Evolutionary conservation across 2,888 invertebrate species (phyloP).

Genomic region (Urechis unicinctus): DNA sequence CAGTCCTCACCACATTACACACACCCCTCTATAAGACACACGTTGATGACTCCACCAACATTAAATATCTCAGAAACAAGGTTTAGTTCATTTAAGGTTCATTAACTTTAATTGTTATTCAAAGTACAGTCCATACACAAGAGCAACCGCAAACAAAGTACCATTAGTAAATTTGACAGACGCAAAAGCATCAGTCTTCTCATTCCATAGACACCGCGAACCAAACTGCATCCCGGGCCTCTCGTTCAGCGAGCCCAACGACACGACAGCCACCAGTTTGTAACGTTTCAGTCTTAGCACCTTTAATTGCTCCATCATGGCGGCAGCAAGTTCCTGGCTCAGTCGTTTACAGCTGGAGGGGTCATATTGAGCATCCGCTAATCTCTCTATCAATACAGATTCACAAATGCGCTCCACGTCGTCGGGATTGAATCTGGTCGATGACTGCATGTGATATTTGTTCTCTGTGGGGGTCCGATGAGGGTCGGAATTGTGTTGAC

Average conservation of each 20-base stretch:
- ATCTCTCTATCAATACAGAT: slow-evolving; percentile 6
- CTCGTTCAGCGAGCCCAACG: slow-evolving; percentile 37
- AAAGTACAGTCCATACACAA: slow-evolving; percentile 36
- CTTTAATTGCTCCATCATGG: slow-evolving; percentile 33
- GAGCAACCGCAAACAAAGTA: slow-evolving; percentile 40
- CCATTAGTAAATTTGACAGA: slow-evolving; percentile 38
- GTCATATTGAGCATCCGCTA: slow-evolving; percentile 23
- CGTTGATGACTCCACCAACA: too few species aligned
- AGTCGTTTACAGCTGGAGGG: slow-evolving; percentile 27
- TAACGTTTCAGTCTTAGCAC: slow-evolving; percentile 26
- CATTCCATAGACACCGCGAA: slow-evolving; percentile 42
- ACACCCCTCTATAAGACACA: too few species aligned
- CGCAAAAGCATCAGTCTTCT: slow-evolving; percentile 40
- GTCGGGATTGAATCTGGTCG: neutral
- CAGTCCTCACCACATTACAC: too few species aligned
- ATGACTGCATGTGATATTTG: slow-evolving; percentile 7
- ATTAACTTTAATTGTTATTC: slow-evolving; percentile 9
- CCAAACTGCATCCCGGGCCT: slow-evolving; percentile 41
- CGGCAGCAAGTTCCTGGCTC: slow-evolving; percentile 31
- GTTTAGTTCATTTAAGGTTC: too few species aligned
- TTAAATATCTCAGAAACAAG: too few species aligned
- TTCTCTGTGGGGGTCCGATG: too few species aligned
- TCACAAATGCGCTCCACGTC: slow-evolving; percentile 10
- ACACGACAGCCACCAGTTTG: slow-evolving; percentile 41
- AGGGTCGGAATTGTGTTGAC: too few species aligned